phyloP scores from a whole-genome alignment of 2,888 invertebrate genomes.

The Protonemura montana region DNA sequence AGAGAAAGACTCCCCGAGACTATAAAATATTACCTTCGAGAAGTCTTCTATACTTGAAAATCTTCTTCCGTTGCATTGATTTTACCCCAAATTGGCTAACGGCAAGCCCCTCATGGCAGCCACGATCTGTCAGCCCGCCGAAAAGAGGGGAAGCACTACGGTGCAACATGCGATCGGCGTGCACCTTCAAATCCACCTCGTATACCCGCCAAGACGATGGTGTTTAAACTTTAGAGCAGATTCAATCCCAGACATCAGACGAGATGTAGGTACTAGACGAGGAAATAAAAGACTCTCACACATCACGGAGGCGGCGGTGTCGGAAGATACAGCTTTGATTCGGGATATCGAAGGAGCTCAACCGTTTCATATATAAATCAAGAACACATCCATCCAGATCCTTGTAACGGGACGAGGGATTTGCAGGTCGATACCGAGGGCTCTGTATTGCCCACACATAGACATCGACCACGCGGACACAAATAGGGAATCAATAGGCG shows the following conservation, averaged over 20 bases:
- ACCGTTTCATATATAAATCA: not conserved
- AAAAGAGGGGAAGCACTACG: not conserved
- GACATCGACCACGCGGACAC: too few species aligned
- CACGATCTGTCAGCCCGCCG: constrained; percentile 33
- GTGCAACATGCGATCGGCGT: not conserved
- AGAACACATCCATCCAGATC: not conserved
- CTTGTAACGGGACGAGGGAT: not conserved
- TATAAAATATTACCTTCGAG: constrained; percentile 34
- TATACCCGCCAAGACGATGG: not conserved
- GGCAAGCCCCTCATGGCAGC: constrained; percentile 32
- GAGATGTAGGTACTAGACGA: not conserved
- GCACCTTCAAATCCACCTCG: not conserved
- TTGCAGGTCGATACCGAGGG: not conserved
- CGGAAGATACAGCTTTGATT: not conserved
- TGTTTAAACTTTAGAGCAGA: not conserved
- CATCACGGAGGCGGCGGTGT: not conserved
- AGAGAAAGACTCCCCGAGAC: constrained; percentile 16
- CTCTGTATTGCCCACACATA: too few species aligned
- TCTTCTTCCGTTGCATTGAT: constrained; percentile 36
- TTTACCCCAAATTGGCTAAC: constrained; percentile 40
- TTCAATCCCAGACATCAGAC: not conserved
- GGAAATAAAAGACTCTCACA: not conserved
- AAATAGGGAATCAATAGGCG: constrained; percentile 37
- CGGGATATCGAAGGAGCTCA: not conserved
- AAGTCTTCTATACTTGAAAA: not conserved